Conservation (phyloP, 2,113 vertebrate genomes). For the Chaetodon trifascialis region DNA sequence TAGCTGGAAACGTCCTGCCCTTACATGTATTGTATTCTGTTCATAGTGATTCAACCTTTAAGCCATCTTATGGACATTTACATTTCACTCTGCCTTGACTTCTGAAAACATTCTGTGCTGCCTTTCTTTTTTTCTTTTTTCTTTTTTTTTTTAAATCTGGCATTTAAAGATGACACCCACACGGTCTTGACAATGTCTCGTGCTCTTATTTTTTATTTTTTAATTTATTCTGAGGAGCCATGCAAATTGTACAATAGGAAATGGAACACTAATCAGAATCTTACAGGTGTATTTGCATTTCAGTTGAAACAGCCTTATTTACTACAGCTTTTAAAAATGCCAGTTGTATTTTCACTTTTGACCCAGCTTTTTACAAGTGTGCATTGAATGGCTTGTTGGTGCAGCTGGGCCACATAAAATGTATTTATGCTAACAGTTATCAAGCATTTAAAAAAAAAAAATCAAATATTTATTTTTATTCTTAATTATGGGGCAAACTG, state of each 20-base stretch:
- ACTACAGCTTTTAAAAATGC: not conserved
- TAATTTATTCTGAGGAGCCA: not conserved
- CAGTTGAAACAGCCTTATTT: not conserved
- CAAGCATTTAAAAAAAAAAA: not conserved
- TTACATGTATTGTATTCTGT: not conserved
- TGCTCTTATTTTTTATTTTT: not conserved
- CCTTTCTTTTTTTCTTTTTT: not conserved
- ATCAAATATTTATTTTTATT: not conserved
- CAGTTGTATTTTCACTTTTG: conserved; percentile 13
- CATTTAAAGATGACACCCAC: conserved; percentile 46
- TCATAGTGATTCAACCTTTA: not conserved
- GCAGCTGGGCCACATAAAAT: not conserved
- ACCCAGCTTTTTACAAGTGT: not conserved
- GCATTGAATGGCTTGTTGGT: not conserved
- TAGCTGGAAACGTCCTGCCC: not conserved
- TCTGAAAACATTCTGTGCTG: not conserved
- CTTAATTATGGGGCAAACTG: not conserved
- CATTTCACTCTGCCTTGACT: not conserved
- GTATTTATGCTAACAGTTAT: not conserved
- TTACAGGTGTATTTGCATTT: conserved; percentile 24
- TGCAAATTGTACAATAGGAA: not conserved
- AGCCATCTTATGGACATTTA: not conserved
- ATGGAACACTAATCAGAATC: not conserved
- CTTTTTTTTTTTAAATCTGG: not conserved
- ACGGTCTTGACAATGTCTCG: not conserved